These are phyloP conservation scores for Macrostomum lignano DNA, from an alignment of 1,140 invertebrate species.

Conservation along the genomic window DNA sequence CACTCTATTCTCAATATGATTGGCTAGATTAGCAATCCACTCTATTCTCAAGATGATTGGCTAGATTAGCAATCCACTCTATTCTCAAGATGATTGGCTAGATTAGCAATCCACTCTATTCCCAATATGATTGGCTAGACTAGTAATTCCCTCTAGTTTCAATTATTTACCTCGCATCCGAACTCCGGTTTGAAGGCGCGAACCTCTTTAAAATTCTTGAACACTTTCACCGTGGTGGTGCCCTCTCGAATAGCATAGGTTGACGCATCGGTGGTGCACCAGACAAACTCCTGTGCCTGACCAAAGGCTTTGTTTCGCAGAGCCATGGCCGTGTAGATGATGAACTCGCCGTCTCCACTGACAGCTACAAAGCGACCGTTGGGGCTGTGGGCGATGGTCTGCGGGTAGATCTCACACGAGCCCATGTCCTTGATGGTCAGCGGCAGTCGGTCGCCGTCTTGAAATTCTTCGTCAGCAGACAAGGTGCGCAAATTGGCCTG, in stretches of 20 bases:
- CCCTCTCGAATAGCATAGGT: conserved; percentile 70
- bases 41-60: too few relatives aligned
- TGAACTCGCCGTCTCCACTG: conserved; percentile 96
- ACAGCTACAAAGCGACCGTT: conserved; percentile 96
- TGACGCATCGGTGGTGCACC: conserved; percentile 67
- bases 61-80: too few relatives aligned
- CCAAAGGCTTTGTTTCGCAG: conserved; percentile 92
- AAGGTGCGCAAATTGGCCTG: too few relatives aligned
- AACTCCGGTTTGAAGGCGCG: conserved; percentile 79
- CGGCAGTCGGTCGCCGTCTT: conserved; percentile 67
- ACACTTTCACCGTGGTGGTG: conserved; percentile 56
- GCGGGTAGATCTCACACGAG: conserved; percentile 93
- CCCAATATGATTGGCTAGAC: too few relatives aligned
- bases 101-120: too few relatives aligned
- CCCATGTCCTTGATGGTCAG: conserved; percentile 92
- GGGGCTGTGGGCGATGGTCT: conserved; percentile 86
- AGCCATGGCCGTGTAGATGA: conserved; percentile 96
- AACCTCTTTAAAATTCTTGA: conserved; percentile 91
- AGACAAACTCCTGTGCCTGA: conserved; percentile 87
- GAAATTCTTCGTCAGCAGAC: too few relatives aligned
- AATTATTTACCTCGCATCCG: too few relatives aligned
- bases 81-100: too few relatives aligned
- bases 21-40: too few relatives aligned
- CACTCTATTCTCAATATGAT: too few relatives aligned
- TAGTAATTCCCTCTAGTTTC: too few relatives aligned